phyloP scores from a whole-genome alignment of 2,113 vertebrate genomes.

The Burhinus oedicnemus region DNA sequence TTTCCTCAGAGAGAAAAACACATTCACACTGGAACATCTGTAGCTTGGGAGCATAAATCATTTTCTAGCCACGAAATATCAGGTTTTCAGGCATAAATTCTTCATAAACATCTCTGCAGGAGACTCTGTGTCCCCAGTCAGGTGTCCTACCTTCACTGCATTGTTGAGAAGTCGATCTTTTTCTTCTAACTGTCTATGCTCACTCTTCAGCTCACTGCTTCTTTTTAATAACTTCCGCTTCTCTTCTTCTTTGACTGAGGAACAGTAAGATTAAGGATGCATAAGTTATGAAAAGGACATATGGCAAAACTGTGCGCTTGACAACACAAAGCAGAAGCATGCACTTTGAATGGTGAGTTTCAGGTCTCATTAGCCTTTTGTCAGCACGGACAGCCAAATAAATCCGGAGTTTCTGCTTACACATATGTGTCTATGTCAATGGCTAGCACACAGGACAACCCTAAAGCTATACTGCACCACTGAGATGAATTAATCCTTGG shows the following conservation, averaged over 20 bases:
- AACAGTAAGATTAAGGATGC: conserved; percentile 20
- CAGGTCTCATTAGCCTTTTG: not conserved
- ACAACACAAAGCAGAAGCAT: not conserved
- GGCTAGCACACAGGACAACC: not conserved
- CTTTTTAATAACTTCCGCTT: conserved; percentile 88
- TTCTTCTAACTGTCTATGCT: conserved; percentile 87
- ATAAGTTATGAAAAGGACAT: not conserved
- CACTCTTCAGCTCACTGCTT: conserved; percentile 87
- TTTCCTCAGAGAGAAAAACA: not conserved
- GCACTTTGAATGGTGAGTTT: not conserved
- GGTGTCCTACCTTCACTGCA: conserved; percentile 80
- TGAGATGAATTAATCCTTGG: not conserved
- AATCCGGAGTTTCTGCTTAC: not conserved
- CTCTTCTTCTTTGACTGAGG: conserved; percentile 92
- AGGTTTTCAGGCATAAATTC: not conserved
- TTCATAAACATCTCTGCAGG: not conserved
- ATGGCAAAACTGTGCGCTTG: not conserved
- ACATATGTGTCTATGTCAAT: fast-evolving
- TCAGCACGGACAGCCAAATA: not conserved
- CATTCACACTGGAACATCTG: not conserved
- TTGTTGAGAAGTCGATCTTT: conserved; percentile 86
- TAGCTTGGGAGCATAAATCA: not conserved
- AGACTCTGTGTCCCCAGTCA: not conserved
- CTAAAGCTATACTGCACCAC: not conserved
- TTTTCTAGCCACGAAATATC: not conserved